These are phyloP conservation scores for Poeciliopsis paucimaculata DNA, from an alignment of 2,797 vertebrate genomes.

Conservation along the genomic window DNA sequence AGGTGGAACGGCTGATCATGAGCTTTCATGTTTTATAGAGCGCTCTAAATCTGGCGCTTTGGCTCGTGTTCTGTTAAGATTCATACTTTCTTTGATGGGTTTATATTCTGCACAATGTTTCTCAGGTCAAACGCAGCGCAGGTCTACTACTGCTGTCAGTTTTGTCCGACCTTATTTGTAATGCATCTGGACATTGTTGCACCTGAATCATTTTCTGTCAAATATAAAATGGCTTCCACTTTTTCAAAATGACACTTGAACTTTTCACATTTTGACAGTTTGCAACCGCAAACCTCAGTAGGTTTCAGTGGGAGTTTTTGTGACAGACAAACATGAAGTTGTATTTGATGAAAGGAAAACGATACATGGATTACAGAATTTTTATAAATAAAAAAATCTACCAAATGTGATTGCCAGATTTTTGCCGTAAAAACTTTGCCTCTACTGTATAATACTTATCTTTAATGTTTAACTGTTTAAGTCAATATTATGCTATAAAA, in stretches of 20 bases:
- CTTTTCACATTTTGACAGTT: not conserved
- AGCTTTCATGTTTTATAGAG: constrained; percentile 4
- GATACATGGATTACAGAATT: not conserved
- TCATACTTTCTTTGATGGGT: not conserved
- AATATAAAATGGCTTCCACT: not conserved
- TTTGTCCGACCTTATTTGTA: not conserved
- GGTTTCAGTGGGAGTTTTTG: not conserved
- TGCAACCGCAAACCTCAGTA: not conserved
- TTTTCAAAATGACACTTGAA: not conserved
- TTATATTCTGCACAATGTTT: not conserved
- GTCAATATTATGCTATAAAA: no score
- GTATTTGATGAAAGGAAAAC: not conserved
- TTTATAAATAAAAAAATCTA: not conserved
- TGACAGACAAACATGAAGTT: not conserved
- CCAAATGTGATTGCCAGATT: no score
- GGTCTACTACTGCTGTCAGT: not conserved
- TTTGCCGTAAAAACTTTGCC: no score
- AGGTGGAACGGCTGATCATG: not conserved
- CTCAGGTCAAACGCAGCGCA: not conserved
- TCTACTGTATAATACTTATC: no score
- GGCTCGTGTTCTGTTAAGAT: not conserved
- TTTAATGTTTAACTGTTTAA: no score
- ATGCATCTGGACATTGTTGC: not conserved
- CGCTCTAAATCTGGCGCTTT: not conserved
- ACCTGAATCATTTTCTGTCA: not conserved